Evolutionary conservation across 2,797 vertebrate genomes (phyloP), one percentile per base, ranked within the genome.

Genomic region (Molossus alvarezi): DNA sequence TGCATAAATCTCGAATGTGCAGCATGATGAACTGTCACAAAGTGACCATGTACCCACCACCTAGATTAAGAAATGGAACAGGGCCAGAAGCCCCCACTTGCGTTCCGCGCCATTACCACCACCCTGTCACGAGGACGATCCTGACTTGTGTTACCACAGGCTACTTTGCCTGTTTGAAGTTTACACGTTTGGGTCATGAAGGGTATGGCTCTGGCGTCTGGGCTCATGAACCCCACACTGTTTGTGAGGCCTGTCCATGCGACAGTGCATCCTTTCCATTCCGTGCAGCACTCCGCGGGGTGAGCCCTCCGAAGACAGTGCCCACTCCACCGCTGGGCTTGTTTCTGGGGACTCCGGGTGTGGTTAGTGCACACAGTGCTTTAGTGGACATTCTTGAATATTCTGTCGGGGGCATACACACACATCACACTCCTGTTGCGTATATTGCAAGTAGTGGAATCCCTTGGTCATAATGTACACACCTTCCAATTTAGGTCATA

Each of bases 81-180:
- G 45, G 14, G 2, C n/a, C 27, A 1, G 11, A 51, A 55, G 14
- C 2, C 5, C 2, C 7, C 20, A 20, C 73, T 20, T 9, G 2
- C 6, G 60, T 5, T 20, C 20, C 37, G 67, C 1, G 2, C 27
- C 3, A 1, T 48, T 15, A 20, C 53, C 4, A 9, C 10, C 8
- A 8, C 13, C 20, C 27, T 53, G 1, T 37, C 25, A 15, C 41
- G n/a, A 41, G 18, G 21, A 62, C 37, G 55, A 6, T 17, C 15
- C 18, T 72, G 65, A 12, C 60, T 67, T 62, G 25, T 45, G 0
- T 71, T n/a, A 51, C 33, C 17, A 17, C 10, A 10, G 55, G 48
- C 67, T 25, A 64, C 60, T 76, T 62, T 57, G 65, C 53, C n/a
- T 53, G 7, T 79, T 29, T 51, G 41, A 86, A 55, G 6, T 12